Evolutionary conservation across 2,888 invertebrate genomes (phyloP).

Genomic region (Leptothorax acervorum): DNA sequence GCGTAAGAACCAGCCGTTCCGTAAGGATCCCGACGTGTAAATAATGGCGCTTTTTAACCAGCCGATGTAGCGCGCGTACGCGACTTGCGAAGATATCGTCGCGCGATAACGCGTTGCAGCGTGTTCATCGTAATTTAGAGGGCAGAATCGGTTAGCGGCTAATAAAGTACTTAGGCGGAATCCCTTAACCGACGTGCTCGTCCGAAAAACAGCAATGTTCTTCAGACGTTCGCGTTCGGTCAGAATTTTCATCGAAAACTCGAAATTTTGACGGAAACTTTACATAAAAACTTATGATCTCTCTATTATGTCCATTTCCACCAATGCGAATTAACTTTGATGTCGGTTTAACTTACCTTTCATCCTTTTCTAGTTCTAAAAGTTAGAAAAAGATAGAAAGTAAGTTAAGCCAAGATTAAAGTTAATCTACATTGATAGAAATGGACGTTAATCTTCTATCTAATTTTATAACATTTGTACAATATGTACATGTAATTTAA

Average conservation of each 20-base stretch:
- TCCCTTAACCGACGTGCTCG: not conserved
- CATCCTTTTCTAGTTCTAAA: too few relatives aligned
- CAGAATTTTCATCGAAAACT: not conserved
- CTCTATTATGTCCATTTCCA: too few relatives aligned
- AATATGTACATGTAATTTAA: not conserved
- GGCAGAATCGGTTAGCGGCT: slow-evolving; percentile 15
- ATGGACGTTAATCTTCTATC: not conserved
- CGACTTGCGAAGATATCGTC: slow-evolving; percentile 26
- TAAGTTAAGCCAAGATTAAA: too few relatives aligned
- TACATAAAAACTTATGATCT: not conserved
- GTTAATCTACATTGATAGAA: too few relatives aligned
- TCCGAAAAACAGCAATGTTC: not conserved
- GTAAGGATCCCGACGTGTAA: slow-evolving; percentile 31
- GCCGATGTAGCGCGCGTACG: slow-evolving; percentile 5
- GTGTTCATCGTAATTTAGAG: slow-evolving; percentile 21
- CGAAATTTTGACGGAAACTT: not conserved
- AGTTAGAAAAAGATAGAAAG: too few relatives aligned
- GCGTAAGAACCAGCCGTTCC: slow-evolving; percentile 11
- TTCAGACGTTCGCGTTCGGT: too few relatives aligned
- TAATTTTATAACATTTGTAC: not conserved
- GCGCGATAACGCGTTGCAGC: slow-evolving; percentile 29
- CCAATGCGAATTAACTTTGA: too few relatives aligned
- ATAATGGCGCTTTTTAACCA: slow-evolving; percentile 41
- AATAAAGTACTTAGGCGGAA: slow-evolving; percentile 17
- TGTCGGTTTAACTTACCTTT: too few relatives aligned